phyloP scores from a whole-genome alignment of 2,888 invertebrate genomes.

The Drosophila anomelani region DNA sequence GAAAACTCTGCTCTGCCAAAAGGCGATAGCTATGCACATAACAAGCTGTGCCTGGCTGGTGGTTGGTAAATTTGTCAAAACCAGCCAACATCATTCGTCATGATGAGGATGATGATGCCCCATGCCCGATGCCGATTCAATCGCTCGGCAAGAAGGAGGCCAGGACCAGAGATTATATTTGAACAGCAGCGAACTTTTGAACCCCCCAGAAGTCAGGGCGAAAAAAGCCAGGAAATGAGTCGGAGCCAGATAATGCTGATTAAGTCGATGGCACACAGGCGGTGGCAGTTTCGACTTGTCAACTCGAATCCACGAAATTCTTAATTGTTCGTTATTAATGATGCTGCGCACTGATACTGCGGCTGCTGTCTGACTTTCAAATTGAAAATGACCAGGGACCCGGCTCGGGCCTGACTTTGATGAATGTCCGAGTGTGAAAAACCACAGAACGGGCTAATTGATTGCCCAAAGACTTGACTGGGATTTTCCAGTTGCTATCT shows the following conservation, averaged over 20 bases:
- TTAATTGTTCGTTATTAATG: constrained; percentile 76
- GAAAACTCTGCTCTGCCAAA: constrained; percentile 47
- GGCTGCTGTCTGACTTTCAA: constrained; percentile 52
- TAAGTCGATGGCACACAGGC: constrained; percentile 42
- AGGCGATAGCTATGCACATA: constrained; percentile 53
- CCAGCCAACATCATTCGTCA: constrained; percentile 72
- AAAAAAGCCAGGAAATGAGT: constrained; percentile 31
- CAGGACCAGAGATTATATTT: constrained; percentile 46
- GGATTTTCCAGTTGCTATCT: constrained; percentile 14
- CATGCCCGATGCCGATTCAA: constrained; percentile 46
- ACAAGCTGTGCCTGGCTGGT: constrained; percentile 42
- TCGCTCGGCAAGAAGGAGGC: constrained; percentile 23
- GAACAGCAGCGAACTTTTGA: constrained; percentile 53
- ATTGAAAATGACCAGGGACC: constrained; percentile 66
- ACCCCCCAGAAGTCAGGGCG: constrained; percentile 19
- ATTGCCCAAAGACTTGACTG: constrained; percentile 51
- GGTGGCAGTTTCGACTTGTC: constrained; percentile 33
- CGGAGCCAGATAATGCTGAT: constrained; percentile 43
- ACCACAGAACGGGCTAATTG: constrained; percentile 63
- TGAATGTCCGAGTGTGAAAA: constrained; percentile 67
- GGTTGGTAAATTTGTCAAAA: constrained; percentile 63
- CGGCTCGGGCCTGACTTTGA: constrained; percentile 58
- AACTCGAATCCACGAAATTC: constrained; percentile 65
- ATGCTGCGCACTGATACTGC: constrained; percentile 51
- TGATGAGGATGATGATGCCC: constrained; percentile 32